Base-by-base conservation (phyloP, 2,797 vertebrate genomes). In the Coilia nasus region DNA sequence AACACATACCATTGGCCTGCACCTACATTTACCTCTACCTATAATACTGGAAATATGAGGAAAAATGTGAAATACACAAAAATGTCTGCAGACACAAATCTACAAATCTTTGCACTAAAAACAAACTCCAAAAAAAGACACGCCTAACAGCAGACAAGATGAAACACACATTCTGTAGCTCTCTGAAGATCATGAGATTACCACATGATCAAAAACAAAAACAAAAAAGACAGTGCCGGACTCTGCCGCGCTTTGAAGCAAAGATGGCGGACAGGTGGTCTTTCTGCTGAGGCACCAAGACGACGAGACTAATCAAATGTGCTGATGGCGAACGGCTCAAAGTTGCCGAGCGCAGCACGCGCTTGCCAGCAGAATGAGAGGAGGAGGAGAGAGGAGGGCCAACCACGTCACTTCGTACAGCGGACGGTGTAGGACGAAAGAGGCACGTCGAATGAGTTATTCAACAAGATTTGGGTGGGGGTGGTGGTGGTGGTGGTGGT, bases 381-480 rank as follows among this genome's bases (percentile, higher is more conserved):
- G 54, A 87, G 50, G 71, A 35, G 21, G 60, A 23, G n/a, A 54
- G 50, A 54, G 50, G 50, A 54, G 14, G 50, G 50, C 7, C 14
- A 7, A 54, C 50, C 7, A 54, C 7, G 9, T 54, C 50, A 9
- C 14, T 54, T 54, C 50, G 50, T 23, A 10, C 23, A 54, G 50
- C n/a, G n/a, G 50, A 9, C 14, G 14, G 28, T 71, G 67, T 71
- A 75, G 67, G 67, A 75, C 35, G 91, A 93, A 88, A 84, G 81
- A 91, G 91, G 92, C 92, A 92, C 91, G 90, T 90, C 84, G 90
- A 93, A 95, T 94, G 92, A 95, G 94, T 95, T 94, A 94, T 94
- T 94, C 91, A 92, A 89, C 86, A 86, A 88, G 71, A 88, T 88
- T 90, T 91, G 92, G 91, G 75, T 50, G 90, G 90, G 91, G 90